Evolutionary conservation across 1,140 invertebrate species (phyloP), one percentile per base, ranked within the genome.

Genomic region (Schlechtendalia chinensis): DNA sequence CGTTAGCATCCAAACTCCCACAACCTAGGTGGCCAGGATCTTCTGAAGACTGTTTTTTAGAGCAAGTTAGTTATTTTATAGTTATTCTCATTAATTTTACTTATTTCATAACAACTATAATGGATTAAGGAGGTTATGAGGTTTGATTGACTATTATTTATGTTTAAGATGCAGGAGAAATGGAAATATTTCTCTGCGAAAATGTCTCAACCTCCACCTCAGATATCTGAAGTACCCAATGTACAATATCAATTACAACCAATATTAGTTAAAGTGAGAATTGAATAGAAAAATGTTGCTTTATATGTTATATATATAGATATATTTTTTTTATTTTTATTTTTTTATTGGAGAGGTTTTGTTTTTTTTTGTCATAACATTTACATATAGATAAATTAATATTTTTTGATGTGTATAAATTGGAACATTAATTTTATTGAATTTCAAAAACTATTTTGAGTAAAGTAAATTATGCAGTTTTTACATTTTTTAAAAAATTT

Each of bases 111-210:
- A 54, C 14, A 72, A 53, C 22, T 5, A 77, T 77, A 39, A 45
- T 45, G 32, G 12, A 59, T 27, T 39, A 58, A 32, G 16, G 32
- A 77, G 56, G 32, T 59, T 45, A 58, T 59, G 54, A 77, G 56
- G 53, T 59, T 45, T 77, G 53, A 77, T 45, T 32, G 54, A 17
- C 32, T 79, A 19, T 79, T 59, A 61, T 79, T 79, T 79, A 61
- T 79, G 75, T 79, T 79, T 56, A 79, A 79, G 75, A 79, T 79
- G 75, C 75, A 79, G 58, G 75, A 79, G 75, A 79, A 79, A 79
- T 79, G 75, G 75, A 79, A 79, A 79, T 79, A 79, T 79, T 79
- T 79, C 75, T 79, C 75, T 79, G 75, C 75, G 29, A 79, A 79
- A 79, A 79, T 79, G 75, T 79, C 75, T 61, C 75, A 79, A 61